Base-by-base conservation (phyloP, 2,888 invertebrate species). In the Philonicus albiceps region DNA sequence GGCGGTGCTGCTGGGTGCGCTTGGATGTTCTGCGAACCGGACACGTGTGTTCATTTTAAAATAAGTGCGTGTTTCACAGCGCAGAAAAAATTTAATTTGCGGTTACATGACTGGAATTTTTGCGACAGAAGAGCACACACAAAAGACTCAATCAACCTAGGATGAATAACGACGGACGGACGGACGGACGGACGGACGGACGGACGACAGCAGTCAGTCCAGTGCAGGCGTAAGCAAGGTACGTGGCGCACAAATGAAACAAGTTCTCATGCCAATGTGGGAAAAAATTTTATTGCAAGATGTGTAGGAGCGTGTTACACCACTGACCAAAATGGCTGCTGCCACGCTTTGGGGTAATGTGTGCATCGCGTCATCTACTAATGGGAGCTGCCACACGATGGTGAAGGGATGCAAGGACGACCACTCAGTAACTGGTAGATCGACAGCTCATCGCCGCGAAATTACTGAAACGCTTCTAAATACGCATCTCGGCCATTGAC, bases 81-180 rank as follows among this genome's bases (percentile, higher is more conserved):
- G 43, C 22, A 80, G 80, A 43, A 53, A 80, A 49, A 80, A 80
- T 80, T 80, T 80, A 80, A 80, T 80, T 80, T 80, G 80, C 80
- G 80, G 80, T 80, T 80, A 49, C 80, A 80, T 80, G 80, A 80
- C 80, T 80, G 43, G 80, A 80, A 80, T 80, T 40, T 43, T 76
- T 34, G 76, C 76, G 34, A 37, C 76, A 37, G 37, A 76, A 16
- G 27, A 49, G 53, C 27, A 49, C 22, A 80, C 80, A 80, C 80
- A 80, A 80, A 80, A 80, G 80, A 49, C 53, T 80, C 80, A 80
- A 80, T 80, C 80, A 53, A 13, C 53, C 30, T 13, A 53, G 40
- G 53, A 43, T 43, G 40, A 80, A 43, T 27, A 80, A 80, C 30
- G 53, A 40, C 22, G 37, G 34, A 74, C 16, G 40, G 40, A 43